A percentile compares a stretch with the other conserved stretches of the same genome.
Conservation (phyloP, 1,140 invertebrate genomes). For the Telenomus remus region DNA sequence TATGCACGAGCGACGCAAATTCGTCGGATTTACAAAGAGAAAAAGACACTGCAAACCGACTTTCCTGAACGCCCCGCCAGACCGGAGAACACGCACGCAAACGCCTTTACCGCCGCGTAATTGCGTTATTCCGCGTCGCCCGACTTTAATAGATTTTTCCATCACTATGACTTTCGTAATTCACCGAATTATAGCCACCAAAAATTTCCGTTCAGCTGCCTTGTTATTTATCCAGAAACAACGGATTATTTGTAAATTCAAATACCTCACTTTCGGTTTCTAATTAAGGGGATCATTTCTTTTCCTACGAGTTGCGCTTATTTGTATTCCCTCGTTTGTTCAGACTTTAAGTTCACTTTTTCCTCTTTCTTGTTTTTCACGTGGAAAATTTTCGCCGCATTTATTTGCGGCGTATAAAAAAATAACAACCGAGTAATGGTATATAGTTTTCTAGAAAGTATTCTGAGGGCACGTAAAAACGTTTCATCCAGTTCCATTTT, state of each 20-base stretch:
- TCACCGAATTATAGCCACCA: background rate
- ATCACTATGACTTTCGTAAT: slow-evolving; percentile 4
- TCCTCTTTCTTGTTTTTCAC: too few relatives aligned
- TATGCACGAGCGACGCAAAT: slow-evolving; percentile 46
- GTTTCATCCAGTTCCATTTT: slow-evolving; percentile 33
- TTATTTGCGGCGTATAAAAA: too few relatives aligned
- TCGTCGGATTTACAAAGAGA: slow-evolving; percentile 39
- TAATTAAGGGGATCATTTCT: too few relatives aligned
- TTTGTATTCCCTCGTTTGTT: too few relatives aligned
- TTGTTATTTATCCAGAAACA: background rate
- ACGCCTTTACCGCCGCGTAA: slow-evolving; percentile 7
- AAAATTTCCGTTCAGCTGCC: background rate
- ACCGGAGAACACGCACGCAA: background rate
- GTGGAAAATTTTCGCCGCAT: too few relatives aligned
- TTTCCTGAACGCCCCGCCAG: slow-evolving; percentile 25
- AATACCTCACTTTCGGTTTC: too few relatives aligned
- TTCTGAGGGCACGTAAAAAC: slow-evolving; percentile 34
- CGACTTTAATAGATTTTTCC: slow-evolving; percentile 15
- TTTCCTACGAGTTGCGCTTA: too few relatives aligned
- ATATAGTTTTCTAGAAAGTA: background rate
- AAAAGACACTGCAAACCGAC: slow-evolving; percentile 32
- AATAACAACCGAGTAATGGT: background rate
- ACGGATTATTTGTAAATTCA: too few relatives aligned
- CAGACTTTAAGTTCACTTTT: too few relatives aligned
- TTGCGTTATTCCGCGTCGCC: slow-evolving; percentile 26